phyloP scores from a whole-genome alignment of 1,140 invertebrate species.

The Vanessa tameamea region DNA sequence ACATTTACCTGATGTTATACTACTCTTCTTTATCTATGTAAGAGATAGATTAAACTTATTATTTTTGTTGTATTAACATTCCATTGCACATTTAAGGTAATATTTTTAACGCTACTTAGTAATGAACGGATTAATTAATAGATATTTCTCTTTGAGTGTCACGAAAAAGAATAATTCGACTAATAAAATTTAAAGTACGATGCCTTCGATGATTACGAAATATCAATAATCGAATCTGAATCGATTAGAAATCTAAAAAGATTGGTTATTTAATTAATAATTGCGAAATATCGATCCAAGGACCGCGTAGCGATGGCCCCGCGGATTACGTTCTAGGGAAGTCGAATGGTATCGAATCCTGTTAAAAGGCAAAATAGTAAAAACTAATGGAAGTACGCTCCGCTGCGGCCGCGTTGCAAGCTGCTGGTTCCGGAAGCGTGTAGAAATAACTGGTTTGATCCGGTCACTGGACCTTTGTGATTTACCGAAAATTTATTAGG shows the following conservation, averaged over 20 bases:
- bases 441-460: slow-evolving; percentile 21
- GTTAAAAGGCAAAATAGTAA: slow-evolving; percentile 7
- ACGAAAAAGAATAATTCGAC: too few relatives aligned
- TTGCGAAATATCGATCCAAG: slow-evolving; percentile 32
- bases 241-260: slow-evolving; percentile 27
- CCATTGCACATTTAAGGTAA: too few relatives aligned
- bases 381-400: slow-evolving; percentile 21
- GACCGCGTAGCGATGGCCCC: slow-evolving; percentile 35
- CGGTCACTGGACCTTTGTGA: not conserved
- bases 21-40: too few relatives aligned
- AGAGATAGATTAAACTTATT: too few relatives aligned
- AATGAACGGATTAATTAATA: too few relatives aligned
- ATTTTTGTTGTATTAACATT: too few relatives aligned
- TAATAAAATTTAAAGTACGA: not conserved
- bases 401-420: slow-evolving; percentile 12
- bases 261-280: slow-evolving; percentile 4
- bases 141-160: too few relatives aligned
- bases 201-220: not conserved
- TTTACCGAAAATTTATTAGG: slow-evolving; percentile 2
- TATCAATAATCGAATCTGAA: not conserved
- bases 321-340: slow-evolving; percentile 22
- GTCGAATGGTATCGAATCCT: slow-evolving; percentile 21
- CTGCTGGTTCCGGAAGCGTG: slow-evolving; percentile 10
- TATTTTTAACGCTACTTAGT: too few relatives aligned
- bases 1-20: too few relatives aligned